Evolutionary conservation across 2,113 vertebrate species (phyloP), one percentile per base, ranked within the genome.

Genomic region (Embiotoca jacksoni): DNA sequence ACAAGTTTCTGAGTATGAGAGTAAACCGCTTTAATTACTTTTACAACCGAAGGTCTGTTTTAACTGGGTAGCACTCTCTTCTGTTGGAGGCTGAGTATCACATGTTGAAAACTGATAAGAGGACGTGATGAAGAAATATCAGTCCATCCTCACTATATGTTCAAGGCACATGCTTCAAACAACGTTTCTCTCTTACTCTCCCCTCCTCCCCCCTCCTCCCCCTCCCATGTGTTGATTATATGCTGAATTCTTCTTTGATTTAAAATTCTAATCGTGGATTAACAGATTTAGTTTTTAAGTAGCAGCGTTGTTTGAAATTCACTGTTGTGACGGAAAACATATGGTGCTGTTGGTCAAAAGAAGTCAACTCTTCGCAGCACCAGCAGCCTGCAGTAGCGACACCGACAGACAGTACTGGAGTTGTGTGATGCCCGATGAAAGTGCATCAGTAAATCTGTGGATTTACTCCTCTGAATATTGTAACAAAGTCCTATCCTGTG

Each of bases 251-350:
- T 0, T 8, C 11, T 76, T 15, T 61, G 7, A 49, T 30, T 23
- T 23, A 23, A 23, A 23, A 23, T 23, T 1, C 23, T 31, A n/a
- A 67, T n/a, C 7, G 35, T 4, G 7, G 39, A 55, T 50, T 14
- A 23, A 23, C 53, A 3, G 2, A 65, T 75, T 44, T 9, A 32
- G 36, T 53, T 14, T 47, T 54, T 41, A 15, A 3, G 13, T 9
- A 23, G 23, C 5, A 14, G 37, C n/a, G 52, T 16, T 72, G 16
- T 59, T 76, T 41, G 7, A 35, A 23, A 59, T 23, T 32, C 9
- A 39, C 16, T 53, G 15, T 15, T 55, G 23, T 63, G 41, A 75
- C 44, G 69, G 63, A 65, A 54, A 75, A 39, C 63, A 69, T 64
- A 49, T 71, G 63, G 36, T 37, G 31, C 49, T 57, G 47, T 5